Evolutionary conservation across 2,888 invertebrate species (phyloP), one percentile per base, ranked within the genome.

Genomic region (Melipona bicolor): DNA sequence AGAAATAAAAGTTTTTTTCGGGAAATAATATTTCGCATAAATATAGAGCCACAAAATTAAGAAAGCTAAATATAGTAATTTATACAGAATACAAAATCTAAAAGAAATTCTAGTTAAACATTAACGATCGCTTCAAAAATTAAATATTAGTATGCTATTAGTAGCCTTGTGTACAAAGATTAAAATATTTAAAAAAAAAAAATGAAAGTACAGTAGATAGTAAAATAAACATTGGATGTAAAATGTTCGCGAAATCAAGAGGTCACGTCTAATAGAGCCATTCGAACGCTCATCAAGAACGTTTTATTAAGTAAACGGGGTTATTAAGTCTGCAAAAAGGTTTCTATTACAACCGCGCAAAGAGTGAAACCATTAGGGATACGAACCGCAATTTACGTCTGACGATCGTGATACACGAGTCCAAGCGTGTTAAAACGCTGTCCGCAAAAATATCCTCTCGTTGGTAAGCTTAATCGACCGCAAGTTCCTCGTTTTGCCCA

Each of bases 351-450:
- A 49, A 49, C 15, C 59, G 61, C 61, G 68, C 36, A 69, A 65
- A 59, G 24, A 49, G 49, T 21, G 61, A 50, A 68, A 59, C 61
- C n/a, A 32, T 73, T 68, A 64, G 50, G 64, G 24, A 72, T 50
- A 74, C 75, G 27, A 49, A 19, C 61, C 43, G 43, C 43, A 69
- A 74, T 74, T 79, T 74, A 67, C 59, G 17, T 64, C 17, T 21
- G 5, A 4, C 43, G 56, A 43, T 59, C 75, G 59, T 36, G 67
- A 68, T 79, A 62, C 81, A 52, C n/a, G 27, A 56, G 24, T 43
- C 15, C 15, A 19, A 19, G 61, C 43, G 43, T 13, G 52, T 61
- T 43, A 19, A 27, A 24, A 62, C 5, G 52, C 15, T 17, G n/a
- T 6, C 17, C 19, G 62, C 15, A 27, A 52, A 43, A 70, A 27